phyloP scores from a whole-genome alignment of 2,888 invertebrate species.

The Drosophila niveifrons region DNA sequence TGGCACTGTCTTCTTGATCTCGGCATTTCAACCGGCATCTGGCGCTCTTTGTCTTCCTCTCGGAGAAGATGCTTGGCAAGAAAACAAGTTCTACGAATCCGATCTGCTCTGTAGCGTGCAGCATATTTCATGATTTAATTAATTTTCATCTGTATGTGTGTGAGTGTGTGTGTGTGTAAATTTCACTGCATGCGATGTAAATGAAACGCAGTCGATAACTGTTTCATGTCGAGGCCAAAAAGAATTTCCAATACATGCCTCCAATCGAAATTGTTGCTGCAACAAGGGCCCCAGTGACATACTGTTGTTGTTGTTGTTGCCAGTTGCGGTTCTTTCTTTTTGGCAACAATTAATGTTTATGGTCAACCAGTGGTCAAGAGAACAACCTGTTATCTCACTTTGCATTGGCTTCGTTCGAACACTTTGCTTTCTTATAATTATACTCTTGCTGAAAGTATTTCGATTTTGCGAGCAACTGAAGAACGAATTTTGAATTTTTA shows the following conservation, averaged over 20 bases:
- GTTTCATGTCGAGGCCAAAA: slow-evolving; percentile 42
- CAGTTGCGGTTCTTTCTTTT: slow-evolving; percentile 38
- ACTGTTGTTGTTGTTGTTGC: slow-evolving; percentile 32
- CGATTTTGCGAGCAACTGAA: background rate
- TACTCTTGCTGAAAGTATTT: background rate
- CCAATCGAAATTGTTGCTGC: slow-evolving; percentile 11
- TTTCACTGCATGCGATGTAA: slow-evolving; percentile 69
- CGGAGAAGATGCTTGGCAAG: slow-evolving; percentile 16
- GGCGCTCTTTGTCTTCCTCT: slow-evolving; percentile 8
- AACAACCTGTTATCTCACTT: slow-evolving; percentile 70
- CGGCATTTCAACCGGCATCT: slow-evolving; percentile 23
- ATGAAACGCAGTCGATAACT: slow-evolving; percentile 61
- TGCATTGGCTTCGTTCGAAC: slow-evolving; percentile 19
- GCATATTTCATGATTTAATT: slow-evolving; percentile 77
- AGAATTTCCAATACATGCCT: slow-evolving; percentile 23
- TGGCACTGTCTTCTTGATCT: background rate
- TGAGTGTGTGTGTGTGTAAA: slow-evolving; percentile 47
- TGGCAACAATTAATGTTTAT: slow-evolving; percentile 56
- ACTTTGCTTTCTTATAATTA: background rate
- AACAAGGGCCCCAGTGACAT: slow-evolving; percentile 50
- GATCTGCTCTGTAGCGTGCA: slow-evolving; percentile 51
- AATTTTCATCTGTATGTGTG: slow-evolving; percentile 49
- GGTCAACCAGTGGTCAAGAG: slow-evolving; percentile 13
- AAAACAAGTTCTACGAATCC: slow-evolving; percentile 77
- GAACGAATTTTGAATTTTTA: too few species aligned